These are phyloP conservation scores for Sussaba pulchella DNA, from an alignment of 2,888 invertebrate genomes.

Conservation along the genomic window DNA sequence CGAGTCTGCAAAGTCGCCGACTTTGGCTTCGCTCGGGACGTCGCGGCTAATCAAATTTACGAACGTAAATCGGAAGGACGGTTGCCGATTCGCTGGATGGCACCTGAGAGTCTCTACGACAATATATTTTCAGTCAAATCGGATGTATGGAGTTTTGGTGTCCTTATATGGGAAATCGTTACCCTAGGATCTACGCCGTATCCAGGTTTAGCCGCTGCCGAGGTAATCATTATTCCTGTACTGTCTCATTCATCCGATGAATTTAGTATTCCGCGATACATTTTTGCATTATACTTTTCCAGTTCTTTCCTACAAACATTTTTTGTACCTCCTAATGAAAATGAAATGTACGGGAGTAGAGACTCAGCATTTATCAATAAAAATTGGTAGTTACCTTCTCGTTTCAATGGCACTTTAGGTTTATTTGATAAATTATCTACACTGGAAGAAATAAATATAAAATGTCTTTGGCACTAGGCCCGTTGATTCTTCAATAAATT, in stretches of 20 bases:
- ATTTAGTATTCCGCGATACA: constrained; percentile 6
- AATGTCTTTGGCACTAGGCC: too few relatives aligned
- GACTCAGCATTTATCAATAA: too few relatives aligned
- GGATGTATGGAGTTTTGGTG: constrained; percentile 98
- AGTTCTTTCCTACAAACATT: too few relatives aligned
- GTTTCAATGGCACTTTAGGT: too few relatives aligned
- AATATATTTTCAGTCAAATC: constrained; percentile 97
- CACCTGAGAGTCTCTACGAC: constrained; percentile 97
- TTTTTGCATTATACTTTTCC: too few relatives aligned
- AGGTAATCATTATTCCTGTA: constrained; percentile 87
- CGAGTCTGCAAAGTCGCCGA: constrained; percentile 97
- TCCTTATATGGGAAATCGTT: constrained; percentile 98
- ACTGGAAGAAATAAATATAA: too few relatives aligned
- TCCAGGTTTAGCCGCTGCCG: constrained; percentile 95
- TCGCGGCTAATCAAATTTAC: constrained; percentile 94
- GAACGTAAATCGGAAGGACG: constrained; percentile 93
- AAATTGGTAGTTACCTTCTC: too few relatives aligned
- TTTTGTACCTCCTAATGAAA: too few relatives aligned
- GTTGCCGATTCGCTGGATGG: constrained; percentile 95
- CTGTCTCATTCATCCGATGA: background rate
- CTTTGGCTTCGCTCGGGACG: constrained; percentile 96
- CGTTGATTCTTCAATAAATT: too few relatives aligned
- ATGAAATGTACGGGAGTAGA: too few relatives aligned
- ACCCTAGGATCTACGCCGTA: constrained; percentile 98
- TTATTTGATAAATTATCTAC: too few relatives aligned